phyloP scores from a whole-genome alignment of 2,797 vertebrate species.

The Melanotaenia pygmaea region DNA sequence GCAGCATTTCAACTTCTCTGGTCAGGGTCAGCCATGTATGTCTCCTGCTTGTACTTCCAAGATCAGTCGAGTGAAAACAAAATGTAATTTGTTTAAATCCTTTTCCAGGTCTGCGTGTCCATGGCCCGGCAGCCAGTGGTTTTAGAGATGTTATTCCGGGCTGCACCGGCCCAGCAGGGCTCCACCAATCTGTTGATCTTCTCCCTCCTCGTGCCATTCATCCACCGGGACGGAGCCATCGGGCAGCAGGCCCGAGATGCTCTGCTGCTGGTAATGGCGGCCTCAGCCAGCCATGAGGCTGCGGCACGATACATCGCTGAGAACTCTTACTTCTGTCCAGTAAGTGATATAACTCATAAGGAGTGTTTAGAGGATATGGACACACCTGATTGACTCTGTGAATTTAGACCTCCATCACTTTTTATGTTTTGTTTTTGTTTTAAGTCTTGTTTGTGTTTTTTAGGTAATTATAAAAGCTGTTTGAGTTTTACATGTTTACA shows the following conservation, averaged over 20 bases:
- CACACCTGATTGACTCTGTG: not conserved
- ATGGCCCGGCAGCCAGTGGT: slow-evolving; percentile 91
- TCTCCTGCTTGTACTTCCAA: not conserved
- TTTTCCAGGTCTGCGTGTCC: slow-evolving; percentile 86
- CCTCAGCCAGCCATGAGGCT: slow-evolving; percentile 87
- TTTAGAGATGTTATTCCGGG: slow-evolving; percentile 91
- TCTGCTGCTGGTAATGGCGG: slow-evolving; percentile 94
- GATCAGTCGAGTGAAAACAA: not conserved
- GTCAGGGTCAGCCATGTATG: not conserved
- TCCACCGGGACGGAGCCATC: slow-evolving; percentile 92
- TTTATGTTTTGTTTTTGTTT: not conserved
- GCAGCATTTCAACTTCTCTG: not conserved
- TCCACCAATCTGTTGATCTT: slow-evolving; percentile 93
- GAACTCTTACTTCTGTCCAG: slow-evolving; percentile 98
- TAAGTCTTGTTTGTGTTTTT: not conserved
- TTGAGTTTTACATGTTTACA: not conserved
- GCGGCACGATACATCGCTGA: slow-evolving; percentile 92
- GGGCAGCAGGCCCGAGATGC: slow-evolving; percentile 96
- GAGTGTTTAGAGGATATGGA: no score
- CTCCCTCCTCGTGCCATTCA: slow-evolving; percentile 95
- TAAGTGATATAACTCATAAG: slow-evolving; percentile 61
- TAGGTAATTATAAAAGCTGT: not conserved
- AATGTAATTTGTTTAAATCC: not conserved
- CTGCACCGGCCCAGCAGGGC: slow-evolving; percentile 84
- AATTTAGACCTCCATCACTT: not conserved